These are phyloP conservation scores for Labeo calbasu DNA, from an alignment of 2,797 vertebrate genomes.

Conservation along the genomic window DNA sequence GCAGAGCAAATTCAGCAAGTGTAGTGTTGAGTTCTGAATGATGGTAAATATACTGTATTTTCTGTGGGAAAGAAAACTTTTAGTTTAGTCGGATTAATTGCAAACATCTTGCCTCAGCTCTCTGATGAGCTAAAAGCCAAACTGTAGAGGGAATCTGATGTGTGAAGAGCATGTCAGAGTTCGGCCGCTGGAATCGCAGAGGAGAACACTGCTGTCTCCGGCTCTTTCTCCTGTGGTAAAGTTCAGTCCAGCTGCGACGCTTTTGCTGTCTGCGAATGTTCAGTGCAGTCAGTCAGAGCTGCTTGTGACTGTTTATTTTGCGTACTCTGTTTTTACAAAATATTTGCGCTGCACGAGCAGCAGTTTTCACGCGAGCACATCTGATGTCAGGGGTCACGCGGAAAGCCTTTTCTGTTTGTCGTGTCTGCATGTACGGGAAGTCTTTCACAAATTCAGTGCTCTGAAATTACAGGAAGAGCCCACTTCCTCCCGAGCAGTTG, in stretches of 20 bases:
- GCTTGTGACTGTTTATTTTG: background rate
- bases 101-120: conserved; percentile 4
- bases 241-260: conserved; percentile 70
- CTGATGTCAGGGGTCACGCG: conserved; percentile 23
- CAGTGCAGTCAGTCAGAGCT: background rate
- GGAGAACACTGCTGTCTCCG: conserved; percentile 18
- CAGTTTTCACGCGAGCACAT: background rate
- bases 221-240: conserved; percentile 75
- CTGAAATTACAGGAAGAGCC: conserved; percentile 10
- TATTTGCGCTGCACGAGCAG: background rate
- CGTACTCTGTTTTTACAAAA: background rate
- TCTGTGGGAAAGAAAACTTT: background rate
- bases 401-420: background rate
- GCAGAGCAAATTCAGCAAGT: background rate
- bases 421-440: background rate
- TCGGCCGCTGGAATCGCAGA: conserved; percentile 7
- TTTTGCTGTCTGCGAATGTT: background rate
- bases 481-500: conserved; percentile 28
- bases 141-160: background rate
- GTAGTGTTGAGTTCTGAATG: background rate
- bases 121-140: background rate
- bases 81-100: background rate
- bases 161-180: conserved; percentile 13
- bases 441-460: conserved; percentile 5
- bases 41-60: background rate